phyloP scores from a whole-genome alignment of 1,140 invertebrate genomes.

The Bemisia tabaci region DNA sequence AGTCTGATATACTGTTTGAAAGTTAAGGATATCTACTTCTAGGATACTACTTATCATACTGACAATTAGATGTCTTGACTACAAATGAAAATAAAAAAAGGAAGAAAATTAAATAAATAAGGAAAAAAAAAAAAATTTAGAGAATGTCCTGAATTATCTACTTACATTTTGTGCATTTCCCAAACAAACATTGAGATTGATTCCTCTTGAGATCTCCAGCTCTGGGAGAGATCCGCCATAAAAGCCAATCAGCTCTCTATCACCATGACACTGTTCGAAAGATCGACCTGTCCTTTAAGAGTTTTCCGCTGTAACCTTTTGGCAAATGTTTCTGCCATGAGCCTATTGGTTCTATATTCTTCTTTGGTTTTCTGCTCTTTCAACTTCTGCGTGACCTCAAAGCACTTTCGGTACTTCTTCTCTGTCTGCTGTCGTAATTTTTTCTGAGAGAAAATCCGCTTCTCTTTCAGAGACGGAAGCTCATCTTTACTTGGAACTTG shows the following conservation, averaged over 20 bases:
- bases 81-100: too few relatives aligned
- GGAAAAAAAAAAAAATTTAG: too few relatives aligned
- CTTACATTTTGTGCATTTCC: too few relatives aligned
- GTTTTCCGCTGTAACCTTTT: conserved; percentile 38
- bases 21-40: too few relatives aligned
- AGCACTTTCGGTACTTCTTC: conserved; percentile 33
- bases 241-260: not conserved
- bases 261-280: conserved; percentile 34
- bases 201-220: too few relatives aligned
- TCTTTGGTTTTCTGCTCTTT: conserved; percentile 34
- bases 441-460: conserved; percentile 33
- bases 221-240: too few relatives aligned
- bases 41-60: too few relatives aligned
- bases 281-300: conserved; percentile 34
- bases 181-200: too few relatives aligned
- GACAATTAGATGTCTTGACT: too few relatives aligned
- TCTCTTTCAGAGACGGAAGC: conserved; percentile 8
- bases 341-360: conserved; percentile 34
- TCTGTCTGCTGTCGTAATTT: conserved; percentile 34
- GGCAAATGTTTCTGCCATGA: conserved; percentile 41
- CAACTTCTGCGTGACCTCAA: conserved; percentile 34
- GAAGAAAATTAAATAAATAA: too few relatives aligned
- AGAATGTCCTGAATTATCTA: too few relatives aligned
- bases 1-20: too few relatives aligned
- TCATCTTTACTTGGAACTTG: not conserved